These are phyloP conservation scores for Nothoprocta perdicaria DNA, from an alignment of 2,113 vertebrate genomes.

Conservation along the genomic window DNA sequence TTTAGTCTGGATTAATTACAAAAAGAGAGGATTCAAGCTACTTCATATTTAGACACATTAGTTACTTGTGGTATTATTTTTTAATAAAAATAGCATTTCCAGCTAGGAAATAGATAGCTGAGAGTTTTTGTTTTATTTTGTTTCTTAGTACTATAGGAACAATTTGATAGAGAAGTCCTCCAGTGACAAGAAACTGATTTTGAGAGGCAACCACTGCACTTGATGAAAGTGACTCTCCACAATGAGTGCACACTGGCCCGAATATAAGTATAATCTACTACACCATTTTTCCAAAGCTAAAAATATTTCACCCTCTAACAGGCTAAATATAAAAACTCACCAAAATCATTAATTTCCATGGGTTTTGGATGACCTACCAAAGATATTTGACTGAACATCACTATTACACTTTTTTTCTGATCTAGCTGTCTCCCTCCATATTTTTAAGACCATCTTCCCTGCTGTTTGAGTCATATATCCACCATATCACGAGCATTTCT, in stretches of 20 bases:
- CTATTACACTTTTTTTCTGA: neutral
- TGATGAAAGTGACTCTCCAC: neutral
- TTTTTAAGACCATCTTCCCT: neutral
- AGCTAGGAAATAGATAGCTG: neutral
- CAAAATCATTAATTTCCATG: neutral
- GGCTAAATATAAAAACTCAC: neutral
- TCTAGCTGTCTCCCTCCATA: neutral
- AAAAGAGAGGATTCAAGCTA: neutral
- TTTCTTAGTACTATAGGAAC: neutral
- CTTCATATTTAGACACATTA: neutral
- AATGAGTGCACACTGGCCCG: neutral
- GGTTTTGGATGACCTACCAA: neutral
- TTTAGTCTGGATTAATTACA: neutral
- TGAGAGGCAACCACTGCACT: neutral
- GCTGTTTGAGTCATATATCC: neutral
- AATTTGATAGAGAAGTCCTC: neutral
- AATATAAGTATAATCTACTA: neutral
- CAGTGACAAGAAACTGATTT: neutral
- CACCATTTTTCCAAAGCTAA: neutral
- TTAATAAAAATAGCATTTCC: neutral
- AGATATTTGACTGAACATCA: neutral
- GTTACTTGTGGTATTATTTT: neutral
- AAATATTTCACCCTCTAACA: neutral
- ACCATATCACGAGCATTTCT: fast-evolving
- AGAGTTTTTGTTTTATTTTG: neutral